Percentiles rank a stretch among this genome's conserved stretches.
phyloP scores from a whole-genome alignment of 2,888 invertebrate genomes.

The Sarcophaga rosellei region DNA sequence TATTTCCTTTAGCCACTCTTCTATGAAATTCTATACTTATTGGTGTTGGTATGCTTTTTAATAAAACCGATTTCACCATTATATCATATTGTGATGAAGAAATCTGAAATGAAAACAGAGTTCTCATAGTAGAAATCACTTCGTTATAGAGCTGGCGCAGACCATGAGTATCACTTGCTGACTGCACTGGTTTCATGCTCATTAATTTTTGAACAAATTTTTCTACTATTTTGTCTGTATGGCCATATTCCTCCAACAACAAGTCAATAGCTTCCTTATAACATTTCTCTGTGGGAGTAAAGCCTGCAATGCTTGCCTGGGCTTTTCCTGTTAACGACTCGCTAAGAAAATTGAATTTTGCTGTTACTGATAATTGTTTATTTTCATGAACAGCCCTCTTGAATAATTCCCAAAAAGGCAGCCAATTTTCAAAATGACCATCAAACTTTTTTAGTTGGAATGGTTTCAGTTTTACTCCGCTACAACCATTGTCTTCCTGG shows the following conservation, averaged over 20 bases:
- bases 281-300: conserved; percentile 55
- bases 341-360: conserved; percentile 57
- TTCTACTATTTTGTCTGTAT: conserved; percentile 57
- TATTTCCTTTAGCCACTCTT: conserved; percentile 20
- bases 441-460: conserved; percentile 58
- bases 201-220: conserved; percentile 56
- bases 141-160: conserved; percentile 55
- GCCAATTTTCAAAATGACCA: conserved; percentile 61
- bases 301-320: conserved; percentile 47
- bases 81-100: conserved; percentile 56
- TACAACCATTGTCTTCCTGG: not conserved
- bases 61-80: conserved; percentile 59
- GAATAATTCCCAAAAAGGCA: conserved; percentile 62
- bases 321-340: conserved; percentile 52
- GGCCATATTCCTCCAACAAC: conserved; percentile 56
- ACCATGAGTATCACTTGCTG: conserved; percentile 16
- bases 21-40: conserved; percentile 53
- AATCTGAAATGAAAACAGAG: conserved; percentile 57
- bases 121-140: conserved; percentile 51
- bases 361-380: conserved; percentile 26
- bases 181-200: conserved; percentile 43
- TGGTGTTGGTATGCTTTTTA: conserved; percentile 47
- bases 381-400: conserved; percentile 57
- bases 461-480: conserved; percentile 48
- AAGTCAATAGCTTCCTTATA: conserved; percentile 59